Conservation (phyloP, 2,797 vertebrate genomes). For the Malurus splendens region DNA sequence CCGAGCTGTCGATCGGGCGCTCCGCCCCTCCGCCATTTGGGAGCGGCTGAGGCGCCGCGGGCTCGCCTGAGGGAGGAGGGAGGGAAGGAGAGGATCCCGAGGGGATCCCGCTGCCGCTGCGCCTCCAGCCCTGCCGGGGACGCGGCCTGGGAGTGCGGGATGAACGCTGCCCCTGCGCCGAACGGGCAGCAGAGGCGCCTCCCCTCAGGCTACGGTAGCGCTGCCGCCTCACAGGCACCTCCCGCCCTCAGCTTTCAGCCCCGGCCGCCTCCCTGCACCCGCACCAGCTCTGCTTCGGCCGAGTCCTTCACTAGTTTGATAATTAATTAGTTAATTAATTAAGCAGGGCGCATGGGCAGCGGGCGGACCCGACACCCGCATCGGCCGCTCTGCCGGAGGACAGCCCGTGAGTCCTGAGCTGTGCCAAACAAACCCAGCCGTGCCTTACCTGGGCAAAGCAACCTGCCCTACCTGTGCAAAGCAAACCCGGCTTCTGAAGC, state of each 20-base stretch:
- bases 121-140: neutral
- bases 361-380: neutral
- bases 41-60: neutral
- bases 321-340: accelerated
- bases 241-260: neutral
- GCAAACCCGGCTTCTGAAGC: neutral
- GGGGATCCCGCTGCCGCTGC: neutral
- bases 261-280: neutral
- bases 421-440: neutral
- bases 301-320: accelerated
- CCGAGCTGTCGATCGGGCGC: neutral
- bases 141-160: neutral
- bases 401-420: neutral
- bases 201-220: neutral
- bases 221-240: neutral
- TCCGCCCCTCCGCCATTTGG: neutral
- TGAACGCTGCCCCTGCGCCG: neutral
- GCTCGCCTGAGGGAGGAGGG: neutral
- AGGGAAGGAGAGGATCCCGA: neutral
- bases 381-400: neutral
- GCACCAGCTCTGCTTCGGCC: neutral
- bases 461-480: neutral
- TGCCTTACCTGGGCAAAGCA: neutral
- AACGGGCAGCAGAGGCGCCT: neutral
- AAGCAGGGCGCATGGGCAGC: neutral